These are phyloP conservation scores for Hemistola chrysoprasaria DNA, from an alignment of 2,888 invertebrate genomes.

Conservation along the genomic window DNA sequence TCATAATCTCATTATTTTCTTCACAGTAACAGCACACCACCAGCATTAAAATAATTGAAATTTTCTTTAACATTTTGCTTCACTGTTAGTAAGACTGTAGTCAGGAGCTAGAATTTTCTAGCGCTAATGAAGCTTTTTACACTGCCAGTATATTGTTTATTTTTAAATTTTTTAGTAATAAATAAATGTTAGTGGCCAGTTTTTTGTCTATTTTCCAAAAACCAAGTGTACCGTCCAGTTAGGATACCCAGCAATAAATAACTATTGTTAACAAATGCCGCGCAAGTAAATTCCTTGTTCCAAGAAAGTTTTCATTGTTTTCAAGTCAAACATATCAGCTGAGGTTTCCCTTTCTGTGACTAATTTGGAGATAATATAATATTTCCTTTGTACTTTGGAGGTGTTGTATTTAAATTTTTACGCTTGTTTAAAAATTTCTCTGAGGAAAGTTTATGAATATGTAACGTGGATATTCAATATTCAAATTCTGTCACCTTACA, in stretches of 20 bases:
- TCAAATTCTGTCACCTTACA: slow-evolving; percentile 3
- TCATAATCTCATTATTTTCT: slow-evolving; percentile 47
- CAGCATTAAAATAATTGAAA: slow-evolving; percentile 47
- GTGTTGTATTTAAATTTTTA: slow-evolving; percentile 54
- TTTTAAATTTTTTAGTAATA: too few relatives aligned
- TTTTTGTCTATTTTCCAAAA: slow-evolving; percentile 25
- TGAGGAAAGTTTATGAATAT: slow-evolving; percentile 35
- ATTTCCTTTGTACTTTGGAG: slow-evolving; percentile 49
- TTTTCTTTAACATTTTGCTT: slow-evolving; percentile 48
- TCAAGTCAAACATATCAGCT: slow-evolving; percentile 62
- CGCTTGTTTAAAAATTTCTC: slow-evolving; percentile 60
- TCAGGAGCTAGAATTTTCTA: too few relatives aligned
- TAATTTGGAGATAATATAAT: slow-evolving; percentile 45
- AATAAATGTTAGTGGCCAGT: background rate
- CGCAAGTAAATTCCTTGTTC: slow-evolving; percentile 54
- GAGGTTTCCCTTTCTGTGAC: slow-evolving; percentile 64
- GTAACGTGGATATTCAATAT: slow-evolving; percentile 19
- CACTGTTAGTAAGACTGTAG: background rate
- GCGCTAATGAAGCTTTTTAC: too few relatives aligned
- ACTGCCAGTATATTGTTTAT: too few relatives aligned
- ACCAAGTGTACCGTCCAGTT: slow-evolving; percentile 43
- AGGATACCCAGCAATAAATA: slow-evolving; percentile 60
- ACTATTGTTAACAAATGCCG: slow-evolving; percentile 42
- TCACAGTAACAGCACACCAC: slow-evolving; percentile 61
- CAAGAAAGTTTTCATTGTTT: slow-evolving; percentile 74